These are phyloP conservation scores for Macrotus californicus DNA, from an alignment of 2,113 vertebrate genomes.

Conservation along the genomic window DNA sequence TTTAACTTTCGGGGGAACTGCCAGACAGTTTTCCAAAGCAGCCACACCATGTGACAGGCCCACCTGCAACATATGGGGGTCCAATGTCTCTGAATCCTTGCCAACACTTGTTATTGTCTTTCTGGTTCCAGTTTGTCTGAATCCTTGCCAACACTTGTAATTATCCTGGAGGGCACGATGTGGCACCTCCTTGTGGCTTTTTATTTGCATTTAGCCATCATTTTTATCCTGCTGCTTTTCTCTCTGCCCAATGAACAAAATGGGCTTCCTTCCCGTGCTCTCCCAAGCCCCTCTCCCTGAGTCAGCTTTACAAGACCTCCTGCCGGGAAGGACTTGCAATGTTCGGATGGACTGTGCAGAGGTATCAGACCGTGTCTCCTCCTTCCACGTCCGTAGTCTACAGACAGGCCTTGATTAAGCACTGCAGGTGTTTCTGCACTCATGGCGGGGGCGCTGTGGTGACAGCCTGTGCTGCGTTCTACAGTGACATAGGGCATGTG, in stretches of 20 bases:
- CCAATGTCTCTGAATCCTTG: neutral
- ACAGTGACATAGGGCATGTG: fast-evolving
- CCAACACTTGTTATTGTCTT: neutral
- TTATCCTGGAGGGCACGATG: neutral
- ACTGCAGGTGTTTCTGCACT: neutral
- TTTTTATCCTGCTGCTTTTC: neutral
- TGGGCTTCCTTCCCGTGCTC: neutral
- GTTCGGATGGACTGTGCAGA: neutral
- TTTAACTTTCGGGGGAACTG: neutral
- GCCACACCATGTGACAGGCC: fast-evolving
- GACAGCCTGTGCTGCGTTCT: fast-evolving
- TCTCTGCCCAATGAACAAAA: neutral
- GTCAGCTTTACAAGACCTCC: too few relatives aligned
- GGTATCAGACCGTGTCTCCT: fast-evolving
- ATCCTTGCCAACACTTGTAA: neutral
- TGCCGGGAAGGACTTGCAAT: fast-evolving
- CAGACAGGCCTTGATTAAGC: neutral
- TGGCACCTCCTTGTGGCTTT: neutral
- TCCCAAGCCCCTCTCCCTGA: neutral
- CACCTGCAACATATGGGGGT: neutral
- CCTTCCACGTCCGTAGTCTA: fast-evolving
- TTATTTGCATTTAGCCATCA: neutral
- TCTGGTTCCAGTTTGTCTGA: neutral
- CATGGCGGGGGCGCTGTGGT: fast-evolving
- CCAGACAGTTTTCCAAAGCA: neutral